Evolutionary conservation across 2,888 invertebrate genomes (phyloP).

Genomic region (Augochlorella aurata): DNA sequence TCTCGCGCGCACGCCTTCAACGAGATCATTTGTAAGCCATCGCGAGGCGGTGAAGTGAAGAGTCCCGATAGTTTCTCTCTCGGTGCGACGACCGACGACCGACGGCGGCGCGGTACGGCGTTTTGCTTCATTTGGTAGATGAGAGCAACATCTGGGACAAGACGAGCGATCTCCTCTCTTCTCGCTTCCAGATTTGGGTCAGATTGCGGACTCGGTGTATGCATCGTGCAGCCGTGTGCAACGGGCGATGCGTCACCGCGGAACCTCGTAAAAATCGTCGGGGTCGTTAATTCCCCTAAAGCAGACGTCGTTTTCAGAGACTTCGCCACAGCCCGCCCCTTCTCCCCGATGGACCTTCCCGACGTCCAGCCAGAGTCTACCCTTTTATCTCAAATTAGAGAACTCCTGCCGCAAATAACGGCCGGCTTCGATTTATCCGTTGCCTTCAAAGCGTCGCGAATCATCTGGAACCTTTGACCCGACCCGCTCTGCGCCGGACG

Average conservation of each 20-base stretch:
- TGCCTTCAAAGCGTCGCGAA: constrained; percentile 11
- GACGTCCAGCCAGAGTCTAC: no score
- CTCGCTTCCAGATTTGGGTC: constrained; percentile 74
- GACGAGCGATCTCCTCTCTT: constrained; percentile 51
- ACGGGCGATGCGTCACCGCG: constrained; percentile 54
- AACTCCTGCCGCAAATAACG: constrained; percentile 20
- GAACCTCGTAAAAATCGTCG: constrained; percentile 40
- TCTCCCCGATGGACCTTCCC: no score
- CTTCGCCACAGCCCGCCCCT: neutral
- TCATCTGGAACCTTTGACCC: constrained; percentile 41
- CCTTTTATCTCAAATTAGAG: neutral
- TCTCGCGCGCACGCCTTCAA: constrained; percentile 20
- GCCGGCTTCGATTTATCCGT: constrained; percentile 15
- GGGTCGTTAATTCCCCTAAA: constrained; percentile 21
- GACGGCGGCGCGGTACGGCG: constrained; percentile 36
- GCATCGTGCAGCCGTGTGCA: constrained; percentile 26
- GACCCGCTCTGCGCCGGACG: constrained; percentile 13
- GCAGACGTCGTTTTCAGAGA: constrained; percentile 14
- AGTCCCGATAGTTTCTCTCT: constrained; percentile 42
- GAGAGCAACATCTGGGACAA: constrained; percentile 73
- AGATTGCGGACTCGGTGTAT: constrained; percentile 67
- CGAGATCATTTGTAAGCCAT: constrained; percentile 50
- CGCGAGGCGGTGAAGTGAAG: constrained; percentile 22
- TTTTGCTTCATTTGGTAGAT: constrained; percentile 73
- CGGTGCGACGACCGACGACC: constrained; percentile 25